Evolutionary conservation across 2,888 invertebrate species (phyloP), one percentile per base, ranked within the genome.

Genomic region (Erebia ligea): DNA sequence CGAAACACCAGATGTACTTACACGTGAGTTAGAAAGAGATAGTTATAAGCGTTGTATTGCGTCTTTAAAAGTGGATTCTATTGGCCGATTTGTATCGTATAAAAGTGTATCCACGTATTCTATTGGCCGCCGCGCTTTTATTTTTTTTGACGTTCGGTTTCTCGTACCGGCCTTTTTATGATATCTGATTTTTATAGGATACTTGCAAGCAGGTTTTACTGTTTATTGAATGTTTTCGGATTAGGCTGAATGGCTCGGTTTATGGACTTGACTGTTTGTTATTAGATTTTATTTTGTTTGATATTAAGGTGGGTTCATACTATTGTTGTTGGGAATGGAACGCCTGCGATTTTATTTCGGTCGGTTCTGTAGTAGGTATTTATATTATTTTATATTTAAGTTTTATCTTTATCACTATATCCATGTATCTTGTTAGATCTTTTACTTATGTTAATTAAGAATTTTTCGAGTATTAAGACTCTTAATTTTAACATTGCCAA

Each of bases 131-230:
- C 65, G 73, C 64, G 73, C 73, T 80, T 85, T 67, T 67, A 67
- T 81, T 77, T 80, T 81, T 82, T 81, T 77, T 78, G 72, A 76
- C 78, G 75, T 76, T 79, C 76, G 76, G 76, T 73, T 73, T 69
- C 75, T 75, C 70, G 76, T 67, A 72, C 71, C 76, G 68, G 76
- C 73, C 73, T 76, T 84, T 86, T 87, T 85, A 85, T 81, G 83
- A 84, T 83, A 81, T 81, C 83, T 84, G 85, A 84, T 83, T 85
- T 88, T 89, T 87, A 89, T 86, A 83, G 85, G 79, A 83, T 82
- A 82, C 82, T 88, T 85, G 78, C 76, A 76, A 80, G 79, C 86
- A 87, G 86, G 81, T 83, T 82, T 83, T 78, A 79, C 80, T 77
- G 74, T 80, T 79, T 79, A 79, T 80, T 78, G 78, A 79, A 79